Percentiles rank a stretch among this genome's conserved stretches.
Evolutionary conservation across 2,113 vertebrate genomes (phyloP).

Genomic region (Rousettus leschenaultii): DNA sequence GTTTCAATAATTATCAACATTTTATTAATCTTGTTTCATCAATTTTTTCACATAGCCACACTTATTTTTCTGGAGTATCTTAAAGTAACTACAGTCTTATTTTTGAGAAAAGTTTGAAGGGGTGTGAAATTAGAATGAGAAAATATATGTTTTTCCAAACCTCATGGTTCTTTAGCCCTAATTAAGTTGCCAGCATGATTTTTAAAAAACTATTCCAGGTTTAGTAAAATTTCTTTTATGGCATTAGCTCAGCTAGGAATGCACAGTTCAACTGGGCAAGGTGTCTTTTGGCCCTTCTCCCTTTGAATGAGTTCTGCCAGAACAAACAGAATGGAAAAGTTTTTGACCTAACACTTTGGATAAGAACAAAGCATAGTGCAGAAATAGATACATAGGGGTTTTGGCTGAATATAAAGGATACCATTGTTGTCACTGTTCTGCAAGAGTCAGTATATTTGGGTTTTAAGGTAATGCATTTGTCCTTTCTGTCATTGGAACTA

Average conservation of each 20-base stretch:
- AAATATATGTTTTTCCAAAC: slow-evolving; percentile 23
- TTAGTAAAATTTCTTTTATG: slow-evolving; percentile 13
- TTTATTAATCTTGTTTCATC: background rate
- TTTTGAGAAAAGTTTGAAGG: slow-evolving; percentile 17
- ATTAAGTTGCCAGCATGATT: slow-evolving; percentile 8
- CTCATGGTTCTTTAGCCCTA: background rate
- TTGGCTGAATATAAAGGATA: slow-evolving; percentile 26
- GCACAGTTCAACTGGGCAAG: background rate
- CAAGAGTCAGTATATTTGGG: background rate
- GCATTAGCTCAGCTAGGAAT: slow-evolving; percentile 33
- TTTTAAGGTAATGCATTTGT: slow-evolving; percentile 8
- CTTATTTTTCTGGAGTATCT: background rate
- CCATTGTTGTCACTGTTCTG: background rate
- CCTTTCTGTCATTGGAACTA: slow-evolving; percentile 53
- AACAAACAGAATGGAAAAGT: slow-evolving; percentile 36
- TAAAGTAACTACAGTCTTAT: background rate
- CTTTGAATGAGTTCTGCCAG: slow-evolving; percentile 13
- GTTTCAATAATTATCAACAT: background rate
- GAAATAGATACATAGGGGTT: slow-evolving; percentile 30
- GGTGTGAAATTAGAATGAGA: slow-evolving; percentile 28
- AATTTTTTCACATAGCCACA: background rate
- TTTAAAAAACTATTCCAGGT: background rate
- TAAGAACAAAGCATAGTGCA: slow-evolving; percentile 53
- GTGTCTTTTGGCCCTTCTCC: slow-evolving; percentile 5
- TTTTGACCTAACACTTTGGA: slow-evolving; percentile 38